Conservation (phyloP, 2,797 vertebrate species). For the Malacoraja senta region DNA sequence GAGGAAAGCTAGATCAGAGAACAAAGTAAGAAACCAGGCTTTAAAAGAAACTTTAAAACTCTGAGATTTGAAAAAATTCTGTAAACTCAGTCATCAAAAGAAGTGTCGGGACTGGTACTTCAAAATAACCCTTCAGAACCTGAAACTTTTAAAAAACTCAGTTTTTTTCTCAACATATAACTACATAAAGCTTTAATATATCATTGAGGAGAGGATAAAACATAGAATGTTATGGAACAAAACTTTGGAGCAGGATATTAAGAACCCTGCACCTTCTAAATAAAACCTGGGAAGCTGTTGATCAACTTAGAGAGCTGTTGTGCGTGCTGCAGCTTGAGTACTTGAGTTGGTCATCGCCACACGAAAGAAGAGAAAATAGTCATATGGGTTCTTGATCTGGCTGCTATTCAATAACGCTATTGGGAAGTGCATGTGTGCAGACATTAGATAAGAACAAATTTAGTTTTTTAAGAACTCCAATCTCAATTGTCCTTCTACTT, state of each 20-base stretch:
- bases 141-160: not conserved
- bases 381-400: not conserved
- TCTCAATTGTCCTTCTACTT: not conserved
- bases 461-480: not conserved
- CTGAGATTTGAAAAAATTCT: not conserved
- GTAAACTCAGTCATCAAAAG: not conserved
- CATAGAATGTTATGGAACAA: not conserved
- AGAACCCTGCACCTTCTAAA: not conserved
- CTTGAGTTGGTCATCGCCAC: not conserved
- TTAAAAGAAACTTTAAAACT: not conserved
- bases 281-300: not conserved
- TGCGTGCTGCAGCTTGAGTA: not conserved
- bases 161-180: not conserved
- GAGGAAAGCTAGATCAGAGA: not conserved
- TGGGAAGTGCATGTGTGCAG: not conserved
- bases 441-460: not conserved
- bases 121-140: too few species aligned
- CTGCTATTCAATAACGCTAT: not conserved
- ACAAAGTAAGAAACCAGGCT: not conserved
- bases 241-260: not conserved
- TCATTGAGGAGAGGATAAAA: not conserved
- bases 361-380: not conserved
- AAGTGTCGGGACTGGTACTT: too few species aligned
- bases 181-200: not conserved
- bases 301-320: not conserved